These are phyloP conservation scores for Hipposideros larvatus DNA, from an alignment of 2,797 vertebrate genomes.

Conservation along the genomic window DNA sequence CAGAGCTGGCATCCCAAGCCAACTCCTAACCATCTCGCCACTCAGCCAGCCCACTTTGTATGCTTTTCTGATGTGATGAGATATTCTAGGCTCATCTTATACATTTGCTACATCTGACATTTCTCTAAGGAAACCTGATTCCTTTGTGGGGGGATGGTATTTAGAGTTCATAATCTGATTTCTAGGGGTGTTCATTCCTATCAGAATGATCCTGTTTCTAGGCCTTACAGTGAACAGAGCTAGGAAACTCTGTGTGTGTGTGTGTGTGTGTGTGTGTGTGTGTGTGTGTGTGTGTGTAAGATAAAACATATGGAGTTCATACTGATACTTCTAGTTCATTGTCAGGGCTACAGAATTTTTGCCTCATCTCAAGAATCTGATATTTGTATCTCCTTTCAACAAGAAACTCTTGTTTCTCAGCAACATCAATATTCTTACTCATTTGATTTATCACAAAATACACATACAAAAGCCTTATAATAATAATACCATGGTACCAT, in stretches of 20 bases:
- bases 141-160: not conserved
- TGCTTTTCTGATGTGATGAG: not conserved
- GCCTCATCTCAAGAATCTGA: not conserved
- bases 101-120: not conserved
- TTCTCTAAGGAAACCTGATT: not conserved
- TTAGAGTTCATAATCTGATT: not conserved
- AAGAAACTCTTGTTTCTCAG: conserved; percentile 34
- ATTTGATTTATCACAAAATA: not conserved
- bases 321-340: not conserved
- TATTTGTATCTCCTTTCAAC: not conserved
- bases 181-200: not conserved
- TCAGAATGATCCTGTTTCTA: not conserved
- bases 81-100: not conserved
- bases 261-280: not conserved
- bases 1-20: no score
- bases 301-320: not conserved
- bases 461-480: not conserved
- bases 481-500: not conserved
- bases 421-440: not conserved
- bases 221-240: not conserved
- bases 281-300: not conserved
- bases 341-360: not conserved
- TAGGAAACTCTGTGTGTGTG: not conserved
- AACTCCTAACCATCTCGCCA: no score
- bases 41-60: not conserved